phyloP scores from a whole-genome alignment of 2,113 vertebrate genomes.

The Euleptes europaea region DNA sequence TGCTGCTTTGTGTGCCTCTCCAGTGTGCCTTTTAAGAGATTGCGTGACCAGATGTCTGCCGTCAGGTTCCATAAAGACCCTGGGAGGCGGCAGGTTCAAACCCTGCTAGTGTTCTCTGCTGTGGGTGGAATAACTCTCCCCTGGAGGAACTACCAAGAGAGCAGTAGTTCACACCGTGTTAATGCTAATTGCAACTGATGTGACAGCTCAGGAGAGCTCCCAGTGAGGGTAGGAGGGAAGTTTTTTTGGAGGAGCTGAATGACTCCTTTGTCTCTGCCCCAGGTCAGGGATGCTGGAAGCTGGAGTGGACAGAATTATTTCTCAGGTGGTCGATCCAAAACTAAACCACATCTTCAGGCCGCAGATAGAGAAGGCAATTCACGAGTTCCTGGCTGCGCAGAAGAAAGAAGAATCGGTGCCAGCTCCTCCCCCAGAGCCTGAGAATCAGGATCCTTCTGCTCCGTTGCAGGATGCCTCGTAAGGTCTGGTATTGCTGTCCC shows the following conservation, averaged over 20 bases:
- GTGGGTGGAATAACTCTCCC: constrained; percentile 21
- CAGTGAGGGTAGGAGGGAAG: constrained; percentile 50
- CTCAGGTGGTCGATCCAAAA: constrained; percentile 92
- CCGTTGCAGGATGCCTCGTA: constrained; percentile 87
- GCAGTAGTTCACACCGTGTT: constrained; percentile 48
- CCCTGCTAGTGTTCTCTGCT: background rate
- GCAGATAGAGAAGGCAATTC: constrained; percentile 93
- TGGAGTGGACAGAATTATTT: constrained; percentile 93
- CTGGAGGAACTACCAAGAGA: constrained; percentile 56
- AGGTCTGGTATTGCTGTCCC: constrained; percentile 65
- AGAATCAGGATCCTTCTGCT: constrained; percentile 78
- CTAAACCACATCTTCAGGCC: constrained; percentile 91
- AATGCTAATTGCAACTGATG: constrained; percentile 79
- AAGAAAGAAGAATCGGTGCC: constrained; percentile 79
- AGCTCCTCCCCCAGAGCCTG: constrained; percentile 82
- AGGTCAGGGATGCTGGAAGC: constrained; percentile 95
- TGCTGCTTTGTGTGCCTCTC: constrained; percentile 40
- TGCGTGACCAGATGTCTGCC: constrained; percentile 56
- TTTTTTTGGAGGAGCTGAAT: constrained; percentile 69
- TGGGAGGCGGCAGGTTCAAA: constrained; percentile 36
- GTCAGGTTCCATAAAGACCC: constrained; percentile 48
- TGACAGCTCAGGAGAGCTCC: constrained; percentile 59
- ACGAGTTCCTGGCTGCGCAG: constrained; percentile 86
- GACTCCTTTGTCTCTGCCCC: constrained; percentile 82
- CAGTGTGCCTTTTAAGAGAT: constrained; percentile 53